phyloP scores from a whole-genome alignment of 2,888 invertebrate genomes.

The Melitaea athalia region DNA sequence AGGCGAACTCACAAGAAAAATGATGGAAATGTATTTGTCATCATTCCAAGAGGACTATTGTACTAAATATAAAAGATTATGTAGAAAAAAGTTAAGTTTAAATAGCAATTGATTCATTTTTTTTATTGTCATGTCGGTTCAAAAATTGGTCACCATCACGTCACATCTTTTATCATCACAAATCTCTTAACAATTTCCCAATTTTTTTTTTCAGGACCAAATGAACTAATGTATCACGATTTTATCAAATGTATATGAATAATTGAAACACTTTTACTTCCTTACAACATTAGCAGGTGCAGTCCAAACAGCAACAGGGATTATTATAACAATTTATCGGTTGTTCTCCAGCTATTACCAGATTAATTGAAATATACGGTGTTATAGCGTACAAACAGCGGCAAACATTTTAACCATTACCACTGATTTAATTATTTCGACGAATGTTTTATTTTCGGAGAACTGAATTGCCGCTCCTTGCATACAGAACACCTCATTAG shows the following conservation, averaged over 20 bases:
- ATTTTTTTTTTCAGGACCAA: no score
- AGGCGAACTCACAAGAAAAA: no score
- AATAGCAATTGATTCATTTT: no score
- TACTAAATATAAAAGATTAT: no score
- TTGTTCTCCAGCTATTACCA: constrained; percentile 39
- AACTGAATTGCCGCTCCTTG: constrained; percentile 10
- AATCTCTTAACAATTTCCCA: no score
- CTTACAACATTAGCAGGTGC: constrained; percentile 34
- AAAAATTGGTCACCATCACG: no score
- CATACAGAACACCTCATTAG: constrained; percentile 10
- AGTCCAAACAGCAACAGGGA: constrained; percentile 31
- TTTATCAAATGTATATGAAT: background rate
- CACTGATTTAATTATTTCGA: constrained; percentile 36
- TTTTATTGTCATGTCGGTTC: no score
- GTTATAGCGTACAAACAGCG: constrained; percentile 41
- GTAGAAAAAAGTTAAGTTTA: no score
- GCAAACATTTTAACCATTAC: constrained; percentile 40
- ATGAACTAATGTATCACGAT: background rate
- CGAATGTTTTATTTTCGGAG: constrained; percentile 24
- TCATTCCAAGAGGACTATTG: no score
- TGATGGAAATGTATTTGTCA: no score
- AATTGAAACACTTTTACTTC: constrained; percentile 11
- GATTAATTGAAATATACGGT: constrained; percentile 43
- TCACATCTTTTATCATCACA: no score
- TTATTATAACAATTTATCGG: constrained; percentile 36